Evolutionary conservation across 2,888 invertebrate genomes (phyloP).

Genomic region (Quadroppia sp.): DNA sequence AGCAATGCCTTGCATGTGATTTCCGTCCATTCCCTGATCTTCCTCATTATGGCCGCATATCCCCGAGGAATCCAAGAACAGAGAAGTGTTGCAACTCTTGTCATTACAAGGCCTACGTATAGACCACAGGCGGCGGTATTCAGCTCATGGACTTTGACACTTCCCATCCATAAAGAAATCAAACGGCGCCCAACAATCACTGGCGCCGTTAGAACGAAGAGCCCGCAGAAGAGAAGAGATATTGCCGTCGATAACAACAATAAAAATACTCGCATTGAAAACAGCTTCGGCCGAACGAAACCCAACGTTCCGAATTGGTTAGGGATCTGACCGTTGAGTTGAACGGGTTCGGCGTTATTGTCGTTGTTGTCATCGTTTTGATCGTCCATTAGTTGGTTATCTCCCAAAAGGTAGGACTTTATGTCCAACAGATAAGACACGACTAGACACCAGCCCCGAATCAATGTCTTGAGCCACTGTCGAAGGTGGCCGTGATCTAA

Average conservation of each 20-base stretch:
- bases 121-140: constrained; percentile 93
- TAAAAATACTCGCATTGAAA: constrained; percentile 37
- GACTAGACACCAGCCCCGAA: constrained; percentile 77
- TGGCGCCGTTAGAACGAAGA: constrained; percentile 47
- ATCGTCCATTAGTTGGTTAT: constrained; percentile 53
- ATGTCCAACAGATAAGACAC: constrained; percentile 80
- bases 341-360: constrained; percentile 17
- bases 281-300: constrained; percentile 36
- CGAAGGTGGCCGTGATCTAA: constrained; percentile 90
- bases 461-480: constrained; percentile 77
- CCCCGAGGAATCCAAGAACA: constrained; percentile 87
- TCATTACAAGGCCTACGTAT: constrained; percentile 90
- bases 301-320: constrained; percentile 8
- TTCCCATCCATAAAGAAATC: constrained; percentile 78
- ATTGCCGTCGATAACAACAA: constrained; percentile 36
- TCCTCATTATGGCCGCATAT: constrained; percentile 59
- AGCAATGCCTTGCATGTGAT: constrained; percentile 68
- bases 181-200: constrained; percentile 69
- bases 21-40: constrained; percentile 51
- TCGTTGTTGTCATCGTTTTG: constrained; percentile 30
- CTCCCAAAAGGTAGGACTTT: constrained; percentile 82
- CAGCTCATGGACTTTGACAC: constrained; percentile 75
- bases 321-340: constrained; percentile 18
- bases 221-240: constrained; percentile 39
- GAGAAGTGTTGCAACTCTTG: constrained; percentile 73